A percentile compares a stretch with the other conserved stretches of the same genome.
phyloP scores from a whole-genome alignment of 2,888 invertebrate genomes.

The Seladonia tumulorum region DNA sequence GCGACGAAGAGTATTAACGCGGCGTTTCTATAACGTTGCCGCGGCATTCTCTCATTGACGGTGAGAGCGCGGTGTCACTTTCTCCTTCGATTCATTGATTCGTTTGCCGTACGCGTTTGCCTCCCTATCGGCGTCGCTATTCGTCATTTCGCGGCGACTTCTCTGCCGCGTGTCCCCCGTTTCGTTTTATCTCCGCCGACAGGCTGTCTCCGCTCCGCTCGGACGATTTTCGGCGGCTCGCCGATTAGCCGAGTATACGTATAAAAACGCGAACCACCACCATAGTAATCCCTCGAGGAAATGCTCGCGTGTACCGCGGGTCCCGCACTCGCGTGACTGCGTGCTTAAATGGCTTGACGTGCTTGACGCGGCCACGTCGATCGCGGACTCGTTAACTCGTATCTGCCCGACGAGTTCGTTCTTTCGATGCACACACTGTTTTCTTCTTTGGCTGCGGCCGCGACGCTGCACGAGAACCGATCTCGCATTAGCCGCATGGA shows the following conservation, averaged over 20 bases:
- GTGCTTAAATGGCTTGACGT: conserved; percentile 68
- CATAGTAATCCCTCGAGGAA: conserved; percentile 60
- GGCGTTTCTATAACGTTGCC: conserved; percentile 9
- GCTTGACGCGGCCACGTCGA: conserved; percentile 69
- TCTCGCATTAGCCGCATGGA: background rate
- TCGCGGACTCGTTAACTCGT: conserved; percentile 72
- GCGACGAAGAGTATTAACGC: conserved; percentile 42
- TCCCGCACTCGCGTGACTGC: conserved; percentile 78
- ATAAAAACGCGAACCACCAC: conserved; percentile 27
- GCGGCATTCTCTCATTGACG: conserved; percentile 42
- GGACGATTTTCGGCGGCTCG: conserved; percentile 32
- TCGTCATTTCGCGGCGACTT: conserved; percentile 22
- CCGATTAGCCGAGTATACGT: conserved; percentile 47
- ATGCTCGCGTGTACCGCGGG: conserved; percentile 71
- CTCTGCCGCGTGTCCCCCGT: conserved; percentile 26
- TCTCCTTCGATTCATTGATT: conserved; percentile 63
- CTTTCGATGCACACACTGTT: conserved; percentile 3
- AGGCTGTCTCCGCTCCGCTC: conserved; percentile 34
- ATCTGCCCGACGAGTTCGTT: conserved; percentile 35
- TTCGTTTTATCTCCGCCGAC: conserved; percentile 39
- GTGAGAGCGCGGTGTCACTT: conserved; percentile 49
- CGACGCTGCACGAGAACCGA: background rate
- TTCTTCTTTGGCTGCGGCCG: background rate
- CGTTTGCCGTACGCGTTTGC: background rate
- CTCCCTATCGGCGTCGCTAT: conserved; percentile 11